These are phyloP conservation scores for Brachynemurus nebulosus DNA, from an alignment of 2,888 invertebrate species.

Conservation along the genomic window DNA sequence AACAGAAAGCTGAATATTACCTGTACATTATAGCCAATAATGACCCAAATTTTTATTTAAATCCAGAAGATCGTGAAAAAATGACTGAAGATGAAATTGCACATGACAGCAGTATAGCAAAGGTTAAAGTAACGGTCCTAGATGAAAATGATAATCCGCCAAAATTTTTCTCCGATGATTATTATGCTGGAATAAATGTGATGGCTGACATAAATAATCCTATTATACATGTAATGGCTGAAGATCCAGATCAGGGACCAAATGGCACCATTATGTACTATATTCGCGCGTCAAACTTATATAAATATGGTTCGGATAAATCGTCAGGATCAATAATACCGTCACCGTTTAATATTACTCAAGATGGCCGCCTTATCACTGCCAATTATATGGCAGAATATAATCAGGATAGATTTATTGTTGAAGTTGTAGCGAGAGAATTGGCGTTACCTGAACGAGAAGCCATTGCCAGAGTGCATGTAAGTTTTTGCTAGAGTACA, in stretches of 20 bases:
- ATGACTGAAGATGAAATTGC: slow-evolving; percentile 30
- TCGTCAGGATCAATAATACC: slow-evolving; percentile 78
- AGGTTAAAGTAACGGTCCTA: slow-evolving; percentile 54
- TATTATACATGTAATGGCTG: slow-evolving; percentile 60
- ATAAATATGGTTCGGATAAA: slow-evolving; percentile 59
- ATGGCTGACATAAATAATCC: slow-evolving; percentile 64
- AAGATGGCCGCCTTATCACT: slow-evolving; percentile 56
- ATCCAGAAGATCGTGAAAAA: slow-evolving; percentile 33
- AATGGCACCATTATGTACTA: slow-evolving; percentile 74
- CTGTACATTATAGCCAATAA: slow-evolving; percentile 74
- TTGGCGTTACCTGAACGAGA: slow-evolving; percentile 62
- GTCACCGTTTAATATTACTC: slow-evolving; percentile 69
- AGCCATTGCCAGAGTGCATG: slow-evolving; percentile 62
- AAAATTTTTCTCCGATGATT: slow-evolving; percentile 45
- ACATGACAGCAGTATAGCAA: slow-evolving; percentile 53
- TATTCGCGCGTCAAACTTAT: slow-evolving; percentile 67
- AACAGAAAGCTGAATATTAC: slow-evolving; percentile 56
- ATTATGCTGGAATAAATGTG: slow-evolving; percentile 61
- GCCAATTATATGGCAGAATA: slow-evolving; percentile 78
- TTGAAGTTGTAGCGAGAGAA: slow-evolving; percentile 74
- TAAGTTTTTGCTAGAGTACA: no score
- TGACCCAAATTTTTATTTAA: slow-evolving; percentile 57
- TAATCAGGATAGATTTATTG: slow-evolving; percentile 73
- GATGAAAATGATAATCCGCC: slow-evolving; percentile 83
- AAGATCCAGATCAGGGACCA: slow-evolving; percentile 67